Base-by-base conservation (phyloP, 2,888 invertebrate genomes). In the Petrolisthes cinctipes region DNA sequence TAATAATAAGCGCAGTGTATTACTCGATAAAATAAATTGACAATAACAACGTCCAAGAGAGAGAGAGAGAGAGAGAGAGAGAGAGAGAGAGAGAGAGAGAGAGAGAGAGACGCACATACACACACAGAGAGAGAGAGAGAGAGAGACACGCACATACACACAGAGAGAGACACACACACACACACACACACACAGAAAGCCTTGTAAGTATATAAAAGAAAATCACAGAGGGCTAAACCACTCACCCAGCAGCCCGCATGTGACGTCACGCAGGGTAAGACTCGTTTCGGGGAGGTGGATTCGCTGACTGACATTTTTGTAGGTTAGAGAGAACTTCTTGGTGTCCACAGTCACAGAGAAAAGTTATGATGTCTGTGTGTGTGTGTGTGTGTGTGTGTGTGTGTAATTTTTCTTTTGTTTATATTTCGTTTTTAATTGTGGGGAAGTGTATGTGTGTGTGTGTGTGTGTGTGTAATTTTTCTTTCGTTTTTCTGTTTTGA, bases 101-200 rank as follows among this genome's bases (percentile, higher is more conserved):
- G 76, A 76, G 76, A 76, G 76, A 76, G 76, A 76, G 76, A 76
- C 23, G 17, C 17, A 61, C 20, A 68, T 23, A 57, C 4, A 68
- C 4, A 61, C 37, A 76, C 53, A 79, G 79, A 79, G 79, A 79
- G 79, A 79, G 79, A 79, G 79, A 79, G 54, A 68, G 73, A 57
- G 80, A 53, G 20, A 20, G 57, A 51, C 5, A n/a, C 1, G n/a
- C 54, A 20, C 17, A 20, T 1, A 7, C 4, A 57, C 20, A 56
- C n/a, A 14, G 17, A n/a, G n/a, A 56, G 57, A 54, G 79, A 14
- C 37, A 37, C 37, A 37, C 37, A 37, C 37, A 37, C 37, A 37
- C 37, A 37, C 37, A 37, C 37, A 37, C 37, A 37, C 37, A 37
- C 37, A 37, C 37, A 37, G 1, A 37, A 0, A 37, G 37, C 37